Conservation (phyloP, 2,113 vertebrate species). For the Nyctereutes procyonoides region DNA sequence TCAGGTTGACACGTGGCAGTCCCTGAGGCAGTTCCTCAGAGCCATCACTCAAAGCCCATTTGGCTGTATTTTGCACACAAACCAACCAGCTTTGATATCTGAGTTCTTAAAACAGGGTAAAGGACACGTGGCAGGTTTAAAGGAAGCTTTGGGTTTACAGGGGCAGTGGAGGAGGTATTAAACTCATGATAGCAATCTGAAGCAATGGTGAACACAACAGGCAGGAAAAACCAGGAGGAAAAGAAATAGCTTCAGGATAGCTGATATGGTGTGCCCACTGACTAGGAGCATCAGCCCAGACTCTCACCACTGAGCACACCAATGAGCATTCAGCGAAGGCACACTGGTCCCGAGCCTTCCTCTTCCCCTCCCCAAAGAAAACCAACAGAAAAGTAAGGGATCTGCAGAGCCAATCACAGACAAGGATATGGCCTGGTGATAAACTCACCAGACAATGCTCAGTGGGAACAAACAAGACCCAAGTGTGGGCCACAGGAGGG, state of each 20-base stretch:
- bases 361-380: not conserved
- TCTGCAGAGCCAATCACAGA: not conserved
- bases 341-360: too few relatives aligned
- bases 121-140: not conserved
- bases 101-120: not conserved
- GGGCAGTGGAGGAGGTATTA: rapidly evolving
- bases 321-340: not conserved
- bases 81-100: not conserved
- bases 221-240: not conserved
- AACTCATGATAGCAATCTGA: not conserved
- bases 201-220: too few relatives aligned
- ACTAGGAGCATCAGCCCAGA: not conserved
- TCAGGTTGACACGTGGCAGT: rapidly evolving
- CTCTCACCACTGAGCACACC: too few relatives aligned
- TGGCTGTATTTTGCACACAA: not conserved
- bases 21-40: rapidly evolving
- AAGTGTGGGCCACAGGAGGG: rapidly evolving
- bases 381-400: not conserved
- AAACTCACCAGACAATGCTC: rapidly evolving
- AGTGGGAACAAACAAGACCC: not conserved
- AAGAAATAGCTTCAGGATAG: not conserved
- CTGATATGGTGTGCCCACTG: not conserved
- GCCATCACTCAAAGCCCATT: not conserved
- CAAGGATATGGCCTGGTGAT: rapidly evolving
- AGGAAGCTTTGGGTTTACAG: rapidly evolving